Conservation (phyloP, 2,113 vertebrate genomes). For the Sinosuthora webbiana region DNA sequence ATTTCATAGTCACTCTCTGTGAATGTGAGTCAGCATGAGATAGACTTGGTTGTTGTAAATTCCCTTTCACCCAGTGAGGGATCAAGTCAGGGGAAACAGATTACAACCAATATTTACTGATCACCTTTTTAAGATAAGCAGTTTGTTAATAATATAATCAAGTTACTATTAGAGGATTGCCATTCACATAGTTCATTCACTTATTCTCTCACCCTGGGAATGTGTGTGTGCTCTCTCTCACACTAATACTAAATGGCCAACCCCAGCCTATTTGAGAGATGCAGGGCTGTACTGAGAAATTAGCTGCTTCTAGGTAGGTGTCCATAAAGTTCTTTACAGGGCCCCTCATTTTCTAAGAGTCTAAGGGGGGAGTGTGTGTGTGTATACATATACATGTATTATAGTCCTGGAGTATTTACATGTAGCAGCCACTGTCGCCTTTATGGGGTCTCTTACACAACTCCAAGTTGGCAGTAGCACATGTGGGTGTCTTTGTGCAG, state of each 20-base stretch:
- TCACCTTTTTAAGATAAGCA: neutral
- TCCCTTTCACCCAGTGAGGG: neutral
- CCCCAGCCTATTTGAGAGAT: neutral
- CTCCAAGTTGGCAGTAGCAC: fast-evolving
- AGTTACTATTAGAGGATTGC: neutral
- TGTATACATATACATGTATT: fast-evolving
- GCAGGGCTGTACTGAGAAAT: neutral
- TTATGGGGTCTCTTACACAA: neutral
- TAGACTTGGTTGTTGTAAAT: neutral
- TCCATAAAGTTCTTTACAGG: neutral
- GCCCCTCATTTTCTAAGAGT: neutral
- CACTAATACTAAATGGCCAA: neutral
- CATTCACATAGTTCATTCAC: neutral
- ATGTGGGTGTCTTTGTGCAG: neutral
- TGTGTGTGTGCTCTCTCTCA: neutral
- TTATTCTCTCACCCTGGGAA: neutral
- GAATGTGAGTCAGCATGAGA: neutral
- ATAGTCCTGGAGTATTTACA: neutral
- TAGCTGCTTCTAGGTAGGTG: neutral
- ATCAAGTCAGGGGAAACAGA: neutral
- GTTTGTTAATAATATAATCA: neutral
- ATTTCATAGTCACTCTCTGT: neutral
- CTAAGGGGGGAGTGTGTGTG: neutral
- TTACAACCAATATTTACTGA: neutral
- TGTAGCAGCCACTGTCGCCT: neutral